These are phyloP conservation scores for Scrobipalpa costella DNA, from an alignment of 2,888 invertebrate genomes.

Conservation along the genomic window DNA sequence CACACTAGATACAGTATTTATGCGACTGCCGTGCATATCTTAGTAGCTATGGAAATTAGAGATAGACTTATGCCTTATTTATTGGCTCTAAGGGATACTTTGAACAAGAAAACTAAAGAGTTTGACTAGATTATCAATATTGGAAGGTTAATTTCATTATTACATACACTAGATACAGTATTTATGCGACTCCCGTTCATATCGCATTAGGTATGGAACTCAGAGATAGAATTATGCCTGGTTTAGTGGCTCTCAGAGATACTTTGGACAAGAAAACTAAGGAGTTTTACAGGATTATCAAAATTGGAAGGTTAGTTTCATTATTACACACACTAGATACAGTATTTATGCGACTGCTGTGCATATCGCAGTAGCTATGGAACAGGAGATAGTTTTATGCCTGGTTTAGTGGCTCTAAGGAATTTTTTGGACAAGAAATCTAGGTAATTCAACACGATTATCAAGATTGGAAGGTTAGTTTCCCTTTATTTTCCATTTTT, in stretches of 20 bases:
- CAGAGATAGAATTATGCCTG: constrained; percentile 89
- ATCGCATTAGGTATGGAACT: constrained; percentile 96
- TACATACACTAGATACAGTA: no score
- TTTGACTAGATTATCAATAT: constrained; percentile 97
- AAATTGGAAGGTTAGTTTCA: constrained; percentile 86
- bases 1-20: no score
- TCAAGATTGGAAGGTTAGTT: constrained; percentile 91
- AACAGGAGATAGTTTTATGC: constrained; percentile 88
- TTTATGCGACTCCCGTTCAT: constrained; percentile 98
- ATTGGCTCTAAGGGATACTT: constrained; percentile 85
- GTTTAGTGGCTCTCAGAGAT: constrained; percentile 86
- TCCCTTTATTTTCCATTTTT: background rate
- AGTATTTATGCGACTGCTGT: constrained; percentile 98
- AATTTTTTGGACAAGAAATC: constrained; percentile 88
- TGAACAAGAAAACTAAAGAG: constrained; percentile 89
- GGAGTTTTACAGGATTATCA: constrained; percentile 94
- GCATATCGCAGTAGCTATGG: constrained; percentile 97
- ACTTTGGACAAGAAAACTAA: constrained; percentile 88
- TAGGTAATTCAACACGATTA: constrained; percentile 92
- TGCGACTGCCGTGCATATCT: constrained; percentile 99
- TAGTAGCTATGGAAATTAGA: constrained; percentile 93
- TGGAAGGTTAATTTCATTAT: constrained; percentile 75
- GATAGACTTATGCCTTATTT: constrained; percentile 91
- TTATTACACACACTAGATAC: no score
- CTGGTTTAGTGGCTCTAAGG: constrained; percentile 87